Percentiles rank a stretch among this genome's conserved stretches.
Evolutionary conservation across 2,888 invertebrate species (phyloP).

Genomic region (Pristionchus japonicus): DNA sequence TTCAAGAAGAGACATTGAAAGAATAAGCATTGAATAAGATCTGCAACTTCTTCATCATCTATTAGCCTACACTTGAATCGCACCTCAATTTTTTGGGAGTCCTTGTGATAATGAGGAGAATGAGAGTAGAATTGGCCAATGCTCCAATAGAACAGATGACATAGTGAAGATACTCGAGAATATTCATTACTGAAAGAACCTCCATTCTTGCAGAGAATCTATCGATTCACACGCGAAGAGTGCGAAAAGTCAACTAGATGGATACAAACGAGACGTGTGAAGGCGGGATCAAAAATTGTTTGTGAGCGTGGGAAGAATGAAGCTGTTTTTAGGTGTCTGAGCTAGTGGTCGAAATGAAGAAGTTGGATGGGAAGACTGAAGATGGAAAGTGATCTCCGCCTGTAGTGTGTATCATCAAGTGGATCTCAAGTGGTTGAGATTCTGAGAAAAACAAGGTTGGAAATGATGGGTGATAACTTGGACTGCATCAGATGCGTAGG

Average conservation of each 20-base stretch:
- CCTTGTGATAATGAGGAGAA: slow-evolving; percentile 2
- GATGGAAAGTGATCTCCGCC: not conserved
- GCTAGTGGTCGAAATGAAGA: not conserved
- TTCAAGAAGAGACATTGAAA: slow-evolving; percentile 2
- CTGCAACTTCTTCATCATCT: not conserved
- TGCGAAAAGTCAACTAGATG: not conserved
- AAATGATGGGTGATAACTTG: not conserved
- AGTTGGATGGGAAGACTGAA: not conserved
- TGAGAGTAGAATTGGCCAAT: not conserved
- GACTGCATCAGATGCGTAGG: not conserved
- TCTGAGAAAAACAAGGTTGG: not conserved
- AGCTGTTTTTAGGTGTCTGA: not conserved
- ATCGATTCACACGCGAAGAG: not conserved
- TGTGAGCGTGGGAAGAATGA: not conserved
- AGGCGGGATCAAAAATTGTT: not conserved
- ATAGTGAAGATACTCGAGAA: slow-evolving; percentile 25
- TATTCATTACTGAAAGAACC: not conserved
- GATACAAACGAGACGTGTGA: not conserved
- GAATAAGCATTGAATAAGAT: slow-evolving; percentile 21
- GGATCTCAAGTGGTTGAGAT: not conserved
- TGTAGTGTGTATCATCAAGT: not conserved
- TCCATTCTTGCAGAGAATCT: not conserved
- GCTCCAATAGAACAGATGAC: not conserved
- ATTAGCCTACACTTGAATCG: not conserved
- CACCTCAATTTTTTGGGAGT: slow-evolving; percentile 11